These are phyloP conservation scores for Varanus salvator DNA, from an alignment of 2,113 vertebrate species.

Conservation along the genomic window DNA sequence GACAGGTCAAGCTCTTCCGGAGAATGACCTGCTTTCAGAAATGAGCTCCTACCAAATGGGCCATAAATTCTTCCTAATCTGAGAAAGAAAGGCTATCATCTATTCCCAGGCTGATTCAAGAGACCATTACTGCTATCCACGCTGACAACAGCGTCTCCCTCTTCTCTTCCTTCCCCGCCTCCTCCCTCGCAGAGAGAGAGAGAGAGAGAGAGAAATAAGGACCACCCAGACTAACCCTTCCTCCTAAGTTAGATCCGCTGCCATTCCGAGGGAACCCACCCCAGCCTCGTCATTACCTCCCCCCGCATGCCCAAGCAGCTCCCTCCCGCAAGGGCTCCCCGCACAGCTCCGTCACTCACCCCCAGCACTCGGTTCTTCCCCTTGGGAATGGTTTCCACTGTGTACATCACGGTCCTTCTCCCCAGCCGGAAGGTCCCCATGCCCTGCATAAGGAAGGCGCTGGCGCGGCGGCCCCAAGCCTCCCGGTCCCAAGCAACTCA, in stretches of 20 bases:
- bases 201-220: background rate
- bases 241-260: background rate
- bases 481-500: constrained; percentile 2
- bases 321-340: background rate
- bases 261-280: background rate
- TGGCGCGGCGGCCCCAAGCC: background rate
- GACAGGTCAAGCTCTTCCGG: background rate
- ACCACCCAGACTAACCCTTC: background rate
- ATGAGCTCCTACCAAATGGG: background rate
- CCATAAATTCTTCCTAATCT: background rate
- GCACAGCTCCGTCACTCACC: constrained; percentile 19
- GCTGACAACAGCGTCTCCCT: background rate
- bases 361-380: constrained; percentile 41
- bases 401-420: constrained; percentile 40
- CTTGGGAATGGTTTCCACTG: constrained; percentile 41
- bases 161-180: background rate
- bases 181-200: background rate
- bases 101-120: background rate
- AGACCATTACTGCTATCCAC: background rate
- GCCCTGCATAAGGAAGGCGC: constrained; percentile 30
- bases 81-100: background rate
- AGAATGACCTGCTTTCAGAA: background rate
- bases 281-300: background rate
- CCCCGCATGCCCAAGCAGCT: background rate
- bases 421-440: constrained; percentile 44